Conservation (phyloP, 2,113 vertebrate genomes). For the Laticauda laticaudata region DNA sequence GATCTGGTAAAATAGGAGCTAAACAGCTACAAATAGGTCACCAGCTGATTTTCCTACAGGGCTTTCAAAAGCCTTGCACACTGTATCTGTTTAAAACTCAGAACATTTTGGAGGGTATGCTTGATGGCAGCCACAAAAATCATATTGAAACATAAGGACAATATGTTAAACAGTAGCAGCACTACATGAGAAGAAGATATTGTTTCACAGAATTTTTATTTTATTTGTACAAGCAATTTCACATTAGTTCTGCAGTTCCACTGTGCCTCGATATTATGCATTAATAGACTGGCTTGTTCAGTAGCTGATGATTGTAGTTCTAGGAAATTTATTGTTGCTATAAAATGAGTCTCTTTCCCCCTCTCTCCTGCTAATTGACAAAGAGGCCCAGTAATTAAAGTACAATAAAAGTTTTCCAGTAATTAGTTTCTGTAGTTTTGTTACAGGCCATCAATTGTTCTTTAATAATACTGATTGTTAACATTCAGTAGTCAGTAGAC, state of each 20-base stretch:
- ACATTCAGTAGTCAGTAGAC: slow-evolving; percentile 73
- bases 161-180: not conserved
- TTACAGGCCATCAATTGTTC: slow-evolving; percentile 85
- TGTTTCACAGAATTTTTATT: slow-evolving; percentile 47
- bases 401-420: slow-evolving; percentile 72
- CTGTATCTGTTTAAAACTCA: not conserved
- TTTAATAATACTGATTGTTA: slow-evolving; percentile 81
- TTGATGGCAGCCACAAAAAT: slow-evolving; percentile 26
- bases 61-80: not conserved
- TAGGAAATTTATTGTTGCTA: slow-evolving; percentile 68
- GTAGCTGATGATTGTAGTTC: slow-evolving; percentile 57
- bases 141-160: slow-evolving; percentile 23
- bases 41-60: not conserved
- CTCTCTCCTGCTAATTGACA: slow-evolving; percentile 75
- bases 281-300: slow-evolving; percentile 63
- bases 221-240: slow-evolving; percentile 43
- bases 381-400: slow-evolving; percentile 82
- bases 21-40: not conserved
- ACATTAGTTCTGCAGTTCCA: slow-evolving; percentile 55
- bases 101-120: slow-evolving; percentile 20
- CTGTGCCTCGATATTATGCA: slow-evolving; percentile 59
- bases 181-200: slow-evolving; percentile 13
- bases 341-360: slow-evolving; percentile 68
- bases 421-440: slow-evolving; percentile 80
- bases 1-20: not conserved